Evolutionary conservation across 2,888 invertebrate species (phyloP).

Genomic region (Dicyrtoma fusca): DNA sequence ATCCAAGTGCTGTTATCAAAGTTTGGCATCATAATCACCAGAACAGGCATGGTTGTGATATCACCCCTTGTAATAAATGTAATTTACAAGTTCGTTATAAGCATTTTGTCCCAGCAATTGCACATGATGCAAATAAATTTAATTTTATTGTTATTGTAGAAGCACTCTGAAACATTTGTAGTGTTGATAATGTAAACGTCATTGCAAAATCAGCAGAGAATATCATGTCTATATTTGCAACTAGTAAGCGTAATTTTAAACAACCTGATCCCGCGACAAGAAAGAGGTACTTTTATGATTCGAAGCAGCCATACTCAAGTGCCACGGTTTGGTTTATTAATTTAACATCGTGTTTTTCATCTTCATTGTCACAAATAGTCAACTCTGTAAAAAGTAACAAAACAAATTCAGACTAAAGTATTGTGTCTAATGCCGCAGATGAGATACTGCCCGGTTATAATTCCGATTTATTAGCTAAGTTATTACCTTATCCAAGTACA

Average conservation of each 20-base stretch:
- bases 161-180: not conserved
- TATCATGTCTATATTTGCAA: not conserved
- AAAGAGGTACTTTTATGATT: too few relatives aligned
- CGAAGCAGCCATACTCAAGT: too few relatives aligned
- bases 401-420: not conserved
- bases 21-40: too few relatives aligned
- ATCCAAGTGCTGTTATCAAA: too few relatives aligned
- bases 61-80: not conserved
- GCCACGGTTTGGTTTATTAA: not conserved
- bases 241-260: too few relatives aligned
- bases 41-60: too few relatives aligned
- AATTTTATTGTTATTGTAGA: not conserved
- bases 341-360: not conserved
- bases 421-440: not conserved
- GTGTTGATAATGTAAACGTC: not conserved
- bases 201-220: too few relatives aligned
- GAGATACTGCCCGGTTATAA: too few relatives aligned
- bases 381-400: too few relatives aligned
- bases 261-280: too few relatives aligned
- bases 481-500: not conserved
- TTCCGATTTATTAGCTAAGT: not conserved
- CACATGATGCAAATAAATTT: not conserved
- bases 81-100: not conserved
- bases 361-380: too few relatives aligned
- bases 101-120: not conserved